Conservation (phyloP, 2,113 vertebrate species). For the Gambusia affinis region DNA sequence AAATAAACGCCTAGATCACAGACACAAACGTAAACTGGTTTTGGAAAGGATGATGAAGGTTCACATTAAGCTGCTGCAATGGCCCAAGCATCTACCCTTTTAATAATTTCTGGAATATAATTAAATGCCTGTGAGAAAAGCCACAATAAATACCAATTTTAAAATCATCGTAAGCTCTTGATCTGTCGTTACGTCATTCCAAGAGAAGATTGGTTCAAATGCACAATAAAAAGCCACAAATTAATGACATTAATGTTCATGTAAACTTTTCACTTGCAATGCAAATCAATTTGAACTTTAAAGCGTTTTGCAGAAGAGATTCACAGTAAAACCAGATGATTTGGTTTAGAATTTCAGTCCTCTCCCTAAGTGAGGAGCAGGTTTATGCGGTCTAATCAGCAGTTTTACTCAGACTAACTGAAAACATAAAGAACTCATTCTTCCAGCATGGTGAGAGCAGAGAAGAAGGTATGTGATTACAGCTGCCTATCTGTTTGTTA, state of each 20-base stretch:
- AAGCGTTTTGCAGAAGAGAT: background rate
- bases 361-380: constrained; percentile 12
- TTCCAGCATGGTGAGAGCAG: background rate
- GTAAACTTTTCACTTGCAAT: background rate
- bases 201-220: background rate
- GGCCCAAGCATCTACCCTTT: too few species aligned
- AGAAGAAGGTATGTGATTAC: background rate
- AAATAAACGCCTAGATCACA: background rate
- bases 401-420: constrained; percentile 6
- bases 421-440: constrained; percentile 5
- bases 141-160: too few species aligned
- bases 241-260: background rate
- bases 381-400: constrained; percentile 20
- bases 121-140: too few species aligned
- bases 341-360: constrained; percentile 20
- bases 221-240: background rate
- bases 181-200: background rate
- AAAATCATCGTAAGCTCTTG: background rate
- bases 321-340: background rate
- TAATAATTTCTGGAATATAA: too few species aligned
- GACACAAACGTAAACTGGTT: too few species aligned
- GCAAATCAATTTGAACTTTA: constrained; percentile 7
- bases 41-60: too few species aligned
- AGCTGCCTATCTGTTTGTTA: background rate
- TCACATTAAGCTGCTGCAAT: too few species aligned